Percentiles rank a stretch among this genome's conserved stretches.
These are phyloP conservation scores for Penaeus indicus DNA, from an alignment of 1,140 invertebrate species.

Conservation along the genomic window DNA sequence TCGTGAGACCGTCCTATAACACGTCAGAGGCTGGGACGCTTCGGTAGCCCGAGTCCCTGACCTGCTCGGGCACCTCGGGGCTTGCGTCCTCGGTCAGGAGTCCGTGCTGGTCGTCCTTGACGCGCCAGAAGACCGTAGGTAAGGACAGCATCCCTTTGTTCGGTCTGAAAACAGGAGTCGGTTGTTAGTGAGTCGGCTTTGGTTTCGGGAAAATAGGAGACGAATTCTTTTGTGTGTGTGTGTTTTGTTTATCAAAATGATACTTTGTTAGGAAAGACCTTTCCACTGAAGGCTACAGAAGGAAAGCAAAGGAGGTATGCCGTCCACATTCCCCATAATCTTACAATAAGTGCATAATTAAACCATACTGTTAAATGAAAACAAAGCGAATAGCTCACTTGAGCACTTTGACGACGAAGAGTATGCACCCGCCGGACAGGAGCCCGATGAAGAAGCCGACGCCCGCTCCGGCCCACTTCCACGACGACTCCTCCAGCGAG, in stretches of 20 bases:
- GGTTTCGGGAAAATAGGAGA: background rate
- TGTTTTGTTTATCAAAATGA: background rate
- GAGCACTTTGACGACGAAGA: slow-evolving; percentile 42
- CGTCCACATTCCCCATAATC: background rate
- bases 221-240: background rate
- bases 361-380: background rate
- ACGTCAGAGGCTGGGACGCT: background rate
- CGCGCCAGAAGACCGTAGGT: slow-evolving; percentile 49
- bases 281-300: no score
- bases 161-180: slow-evolving; percentile 25
- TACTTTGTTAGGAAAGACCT: no score
- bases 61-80: background rate
- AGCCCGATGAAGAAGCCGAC: slow-evolving; percentile 53
- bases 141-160: slow-evolving; percentile 41
- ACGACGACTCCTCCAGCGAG: slow-evolving; percentile 7
- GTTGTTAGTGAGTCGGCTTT: background rate
- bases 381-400: slow-evolving; percentile 15
- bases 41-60: background rate
- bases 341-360: background rate
- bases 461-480: slow-evolving; percentile 52
- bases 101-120: slow-evolving; percentile 48
- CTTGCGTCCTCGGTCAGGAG: slow-evolving; percentile 48
- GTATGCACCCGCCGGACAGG: slow-evolving; percentile 37
- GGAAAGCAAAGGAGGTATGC: no score
- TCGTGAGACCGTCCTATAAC: background rate